Base-by-base conservation (phyloP, 2,113 vertebrate species). In the Excalfactoria chinensis region DNA sequence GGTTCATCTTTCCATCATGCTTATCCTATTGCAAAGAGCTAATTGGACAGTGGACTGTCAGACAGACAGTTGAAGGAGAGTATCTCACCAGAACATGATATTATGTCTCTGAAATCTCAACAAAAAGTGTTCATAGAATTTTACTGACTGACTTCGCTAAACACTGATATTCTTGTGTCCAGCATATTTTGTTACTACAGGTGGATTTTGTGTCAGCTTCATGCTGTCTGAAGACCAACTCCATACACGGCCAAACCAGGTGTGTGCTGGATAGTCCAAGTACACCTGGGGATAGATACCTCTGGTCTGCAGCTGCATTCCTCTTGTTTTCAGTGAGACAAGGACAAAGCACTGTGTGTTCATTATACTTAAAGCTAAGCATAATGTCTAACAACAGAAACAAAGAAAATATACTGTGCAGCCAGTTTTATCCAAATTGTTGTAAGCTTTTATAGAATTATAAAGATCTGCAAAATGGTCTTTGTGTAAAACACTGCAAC, bases 401-500 rank as follows among this genome's bases (percentile, higher is more conserved):
- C 55, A 82, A 94, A 86, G 58, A 6, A 43, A 80, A 93, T 86
- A 69, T 43, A 71, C 1, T 69, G 55, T 19, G 59, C 58, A 84
- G 43, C 34, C 48, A 66, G 49, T 78, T 94, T 95, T 82, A 84
- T 74, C 86, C 73, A 78, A 90, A 79, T 58, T 87, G 26, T 92
- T 81, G 84, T 30, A 77, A 77, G 86, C 64, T 93, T 92, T 95
- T 86, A 87, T 48, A 46, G 72, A 93, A 95, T 72, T 67, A 89
- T 82, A 94, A 94, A 95, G 85, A 93, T 78, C 77, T 85, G 80
- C 80, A 88, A 93, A 90, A 81, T 67, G 77, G 68, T 78, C 83
- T 94, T 96, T 93, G 89, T 67, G 83, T 86, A 93, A 96, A 77
- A 78, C 49, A 89, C 63, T 81, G 89, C 88, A 91, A 76, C 88